These are phyloP conservation scores for Struthidea cinerea DNA, from an alignment of 2,113 vertebrate genomes.

Conservation along the genomic window DNA sequence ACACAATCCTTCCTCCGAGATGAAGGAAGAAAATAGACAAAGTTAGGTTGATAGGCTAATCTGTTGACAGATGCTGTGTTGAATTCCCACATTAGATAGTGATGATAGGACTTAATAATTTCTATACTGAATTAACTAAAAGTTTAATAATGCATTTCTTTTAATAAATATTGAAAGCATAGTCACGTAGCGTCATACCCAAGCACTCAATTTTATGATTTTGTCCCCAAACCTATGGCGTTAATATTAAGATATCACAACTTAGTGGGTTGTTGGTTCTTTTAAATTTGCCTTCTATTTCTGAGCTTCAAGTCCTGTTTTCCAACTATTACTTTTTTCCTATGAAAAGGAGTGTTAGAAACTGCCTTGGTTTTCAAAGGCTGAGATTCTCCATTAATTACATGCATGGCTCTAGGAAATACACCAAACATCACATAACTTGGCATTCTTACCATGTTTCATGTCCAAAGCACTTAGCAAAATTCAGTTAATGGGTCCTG, in stretches of 20 bases:
- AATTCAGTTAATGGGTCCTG: neutral
- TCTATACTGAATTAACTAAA: neutral
- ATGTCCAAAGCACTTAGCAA: constrained; percentile 1
- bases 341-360: neutral
- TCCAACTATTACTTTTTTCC: neutral
- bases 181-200: neutral
- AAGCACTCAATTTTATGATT: neutral
- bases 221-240: neutral
- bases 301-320: neutral
- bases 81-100: neutral
- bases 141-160: neutral
- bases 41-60: neutral
- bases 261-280: neutral
- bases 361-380: neutral
- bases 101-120: neutral
- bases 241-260: neutral
- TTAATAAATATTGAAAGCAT: neutral
- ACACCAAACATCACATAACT: neutral
- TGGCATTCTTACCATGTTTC: neutral
- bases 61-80: neutral
- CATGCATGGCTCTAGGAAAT: constrained; percentile 1
- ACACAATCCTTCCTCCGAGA: neutral
- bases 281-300: neutral
- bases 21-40: neutral
- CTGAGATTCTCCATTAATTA: neutral